Evolutionary conservation across 2,888 invertebrate genomes (phyloP).

Genomic region (Trissonchulus sp.): DNA sequence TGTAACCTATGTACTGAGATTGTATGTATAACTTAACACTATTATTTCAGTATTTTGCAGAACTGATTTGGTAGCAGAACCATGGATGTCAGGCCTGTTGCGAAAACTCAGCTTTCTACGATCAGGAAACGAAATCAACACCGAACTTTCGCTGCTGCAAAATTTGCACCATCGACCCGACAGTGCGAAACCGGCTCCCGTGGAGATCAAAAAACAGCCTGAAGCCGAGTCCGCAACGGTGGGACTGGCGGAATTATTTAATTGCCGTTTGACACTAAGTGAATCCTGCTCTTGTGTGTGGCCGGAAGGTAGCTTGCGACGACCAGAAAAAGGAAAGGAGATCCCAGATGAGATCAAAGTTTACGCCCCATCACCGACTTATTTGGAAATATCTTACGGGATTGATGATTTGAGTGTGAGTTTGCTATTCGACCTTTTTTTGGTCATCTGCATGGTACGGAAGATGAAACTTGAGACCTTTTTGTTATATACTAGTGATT

Average conservation of each 20-base stretch:
- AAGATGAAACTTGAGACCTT: no score
- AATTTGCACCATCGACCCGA: no score
- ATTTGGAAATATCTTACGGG: neutral
- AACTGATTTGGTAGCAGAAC: constrained; percentile 57
- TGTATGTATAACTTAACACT: no score
- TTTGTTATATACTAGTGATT: no score
- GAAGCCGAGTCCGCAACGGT: neutral
- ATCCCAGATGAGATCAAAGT: neutral
- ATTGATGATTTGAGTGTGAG: neutral
- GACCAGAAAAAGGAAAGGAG: no score
- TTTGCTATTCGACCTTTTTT: neutral
- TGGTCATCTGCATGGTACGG: neutral
- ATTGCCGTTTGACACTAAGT: neutral
- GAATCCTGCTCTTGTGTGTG: neutral
- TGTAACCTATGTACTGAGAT: no score
- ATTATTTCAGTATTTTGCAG: no score
- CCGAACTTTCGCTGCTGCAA: neutral
- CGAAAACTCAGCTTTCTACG: neutral
- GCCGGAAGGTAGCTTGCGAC: neutral
- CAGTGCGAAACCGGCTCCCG: neutral
- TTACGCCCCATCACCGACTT: neutral
- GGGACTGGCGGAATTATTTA: neutral
- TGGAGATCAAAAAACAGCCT: neutral
- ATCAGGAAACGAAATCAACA: neutral
- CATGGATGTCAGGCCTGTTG: constrained; percentile 58